Percentiles rank a stretch among this genome's conserved stretches.
Conservation (phyloP, 2,797 vertebrate genomes). For the Mormyrops attenuatus region DNA sequence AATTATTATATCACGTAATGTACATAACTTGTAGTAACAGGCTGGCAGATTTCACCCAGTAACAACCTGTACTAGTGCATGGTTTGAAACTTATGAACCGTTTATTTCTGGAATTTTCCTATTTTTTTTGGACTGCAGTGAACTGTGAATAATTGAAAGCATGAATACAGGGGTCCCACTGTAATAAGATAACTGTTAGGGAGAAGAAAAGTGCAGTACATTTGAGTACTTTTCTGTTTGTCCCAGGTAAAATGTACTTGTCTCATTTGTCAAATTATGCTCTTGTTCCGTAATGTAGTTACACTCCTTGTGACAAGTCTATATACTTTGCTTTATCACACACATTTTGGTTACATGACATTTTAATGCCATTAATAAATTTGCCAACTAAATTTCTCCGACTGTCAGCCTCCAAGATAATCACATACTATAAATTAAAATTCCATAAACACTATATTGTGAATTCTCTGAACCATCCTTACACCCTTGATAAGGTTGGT, state of each 20-base stretch:
- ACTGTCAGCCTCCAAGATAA: neutral
- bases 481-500: neutral
- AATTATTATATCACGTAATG: neutral
- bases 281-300: no score
- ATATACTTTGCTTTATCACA: no score
- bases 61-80: neutral
- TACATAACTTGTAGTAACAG: neutral
- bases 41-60: neutral
- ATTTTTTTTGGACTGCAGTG: neutral
- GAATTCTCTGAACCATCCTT: neutral
- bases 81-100: neutral
- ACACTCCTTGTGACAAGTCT: no score
- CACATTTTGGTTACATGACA: no score
- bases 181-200: no score
- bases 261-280: no score
- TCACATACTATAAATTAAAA: neutral
- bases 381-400: neutral
- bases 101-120: neutral
- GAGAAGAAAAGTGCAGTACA: no score
- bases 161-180: no score
- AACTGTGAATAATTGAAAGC: neutral
- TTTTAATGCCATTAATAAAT: no score
- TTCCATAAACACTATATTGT: neutral
- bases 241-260: no score
- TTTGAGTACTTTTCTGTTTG: no score